phyloP scores from a whole-genome alignment of 2,113 vertebrate genomes.

The Prochilodus magdalenae region DNA sequence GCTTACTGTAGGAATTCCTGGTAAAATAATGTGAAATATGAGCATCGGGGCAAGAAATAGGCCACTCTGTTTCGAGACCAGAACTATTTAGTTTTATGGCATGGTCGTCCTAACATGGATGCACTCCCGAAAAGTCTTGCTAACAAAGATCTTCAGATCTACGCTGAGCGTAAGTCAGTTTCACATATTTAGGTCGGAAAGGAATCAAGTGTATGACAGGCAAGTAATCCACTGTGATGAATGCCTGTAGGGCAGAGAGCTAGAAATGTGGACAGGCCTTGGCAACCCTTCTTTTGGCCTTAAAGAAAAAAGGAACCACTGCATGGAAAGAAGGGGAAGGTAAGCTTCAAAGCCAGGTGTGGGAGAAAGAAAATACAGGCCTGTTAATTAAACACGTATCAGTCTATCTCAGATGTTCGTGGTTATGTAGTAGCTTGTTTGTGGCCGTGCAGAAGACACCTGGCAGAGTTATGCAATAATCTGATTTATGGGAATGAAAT shows the following conservation, averaged over 20 bases:
- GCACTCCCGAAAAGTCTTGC: conserved; percentile 9
- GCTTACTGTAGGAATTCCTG: not conserved
- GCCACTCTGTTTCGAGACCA: not conserved
- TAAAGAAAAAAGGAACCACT: conserved; percentile 26
- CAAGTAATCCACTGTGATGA: conserved; percentile 38
- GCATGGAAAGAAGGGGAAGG: not conserved
- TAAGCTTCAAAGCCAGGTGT: conserved; percentile 2
- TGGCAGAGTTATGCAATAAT: conserved; percentile 24
- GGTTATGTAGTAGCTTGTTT: not conserved
- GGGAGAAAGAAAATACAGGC: not conserved
- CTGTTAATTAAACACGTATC: conserved; percentile 19
- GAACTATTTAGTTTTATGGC: not conserved
- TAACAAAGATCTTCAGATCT: not conserved
- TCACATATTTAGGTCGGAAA: conserved; percentile 34
- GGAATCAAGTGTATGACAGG: conserved; percentile 32
- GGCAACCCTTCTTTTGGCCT: not conserved
- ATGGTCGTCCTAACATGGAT: not conserved
- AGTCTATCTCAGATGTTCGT: conserved; percentile 3
- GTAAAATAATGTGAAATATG: not conserved
- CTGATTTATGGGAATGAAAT: conserved; percentile 13
- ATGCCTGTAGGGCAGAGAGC: conserved; percentile 23
- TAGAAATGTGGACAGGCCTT: conserved; percentile 19
- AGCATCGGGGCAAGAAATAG: not conserved
- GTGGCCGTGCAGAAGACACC: not conserved
- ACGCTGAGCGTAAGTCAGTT: conserved; percentile 18